A percentile compares a stretch with the other conserved stretches of the same genome.
Conservation (phyloP, 2,113 vertebrate genomes). For the Podarcis muralis region DNA sequence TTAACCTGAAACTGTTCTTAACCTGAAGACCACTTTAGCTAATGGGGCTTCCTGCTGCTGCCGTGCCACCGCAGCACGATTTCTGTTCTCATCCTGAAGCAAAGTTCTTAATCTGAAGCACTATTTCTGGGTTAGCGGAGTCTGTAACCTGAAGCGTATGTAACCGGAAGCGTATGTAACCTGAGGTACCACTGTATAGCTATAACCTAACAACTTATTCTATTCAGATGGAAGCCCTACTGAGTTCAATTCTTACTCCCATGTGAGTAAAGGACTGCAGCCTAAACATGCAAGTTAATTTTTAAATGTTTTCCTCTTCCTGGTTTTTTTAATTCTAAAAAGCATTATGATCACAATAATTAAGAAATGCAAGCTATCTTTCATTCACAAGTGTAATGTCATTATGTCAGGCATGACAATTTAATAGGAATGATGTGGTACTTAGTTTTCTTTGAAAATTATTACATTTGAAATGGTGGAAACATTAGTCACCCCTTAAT, state of each 20-base stretch:
- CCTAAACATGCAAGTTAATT: neutral
- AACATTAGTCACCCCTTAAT: neutral
- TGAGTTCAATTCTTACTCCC: neutral
- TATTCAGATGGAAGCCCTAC: neutral
- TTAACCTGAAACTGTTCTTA: no score
- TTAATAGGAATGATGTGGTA: neutral
- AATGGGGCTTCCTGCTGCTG: no score
- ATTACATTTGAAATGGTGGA: neutral
- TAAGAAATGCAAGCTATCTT: neutral
- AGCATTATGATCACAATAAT: constrained; percentile 24
- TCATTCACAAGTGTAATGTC: neutral
- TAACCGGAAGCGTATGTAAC: no score
- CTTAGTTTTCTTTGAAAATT: neutral
- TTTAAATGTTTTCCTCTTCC: neutral
- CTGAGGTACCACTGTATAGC: no score
- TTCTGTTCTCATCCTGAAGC: no score
- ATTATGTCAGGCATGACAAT: neutral
- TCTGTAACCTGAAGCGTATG: no score
- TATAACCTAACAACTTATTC: neutral
- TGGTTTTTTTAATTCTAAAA: neutral
- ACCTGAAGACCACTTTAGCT: no score
- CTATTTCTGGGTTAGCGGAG: no score
- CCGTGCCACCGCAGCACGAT: no score
- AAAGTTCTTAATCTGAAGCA: no score
- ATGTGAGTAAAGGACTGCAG: neutral